Percentiles rank a stretch among this genome's conserved stretches.
Evolutionary conservation across 1,140 invertebrate genomes (phyloP).

Genomic region (Homarus americanus): DNA sequence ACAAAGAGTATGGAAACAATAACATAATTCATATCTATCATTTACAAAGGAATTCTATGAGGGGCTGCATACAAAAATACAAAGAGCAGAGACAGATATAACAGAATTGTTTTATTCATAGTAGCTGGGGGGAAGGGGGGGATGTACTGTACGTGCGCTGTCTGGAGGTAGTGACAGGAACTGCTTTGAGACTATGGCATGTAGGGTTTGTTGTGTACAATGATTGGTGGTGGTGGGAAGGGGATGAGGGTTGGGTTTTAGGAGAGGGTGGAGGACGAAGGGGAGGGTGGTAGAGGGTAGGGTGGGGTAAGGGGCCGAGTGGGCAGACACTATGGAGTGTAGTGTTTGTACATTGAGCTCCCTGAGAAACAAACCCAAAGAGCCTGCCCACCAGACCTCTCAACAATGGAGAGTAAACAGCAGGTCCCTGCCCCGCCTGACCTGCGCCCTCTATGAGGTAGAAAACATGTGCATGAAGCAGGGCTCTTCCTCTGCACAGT

Average conservation of each 20-base stretch:
- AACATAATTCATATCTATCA: slow-evolving; percentile 56
- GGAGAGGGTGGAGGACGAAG: background rate
- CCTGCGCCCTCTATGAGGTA: slow-evolving; percentile 70
- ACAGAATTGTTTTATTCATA: slow-evolving; percentile 24
- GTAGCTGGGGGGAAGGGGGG: slow-evolving; percentile 59
- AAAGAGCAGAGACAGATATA: slow-evolving; percentile 48
- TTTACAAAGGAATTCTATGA: slow-evolving; percentile 49
- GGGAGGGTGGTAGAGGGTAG: slow-evolving; percentile 32
- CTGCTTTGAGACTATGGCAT: slow-evolving; percentile 61
- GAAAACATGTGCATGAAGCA: slow-evolving; percentile 71
- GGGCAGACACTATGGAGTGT: slow-evolving; percentile 60
- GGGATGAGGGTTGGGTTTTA: background rate
- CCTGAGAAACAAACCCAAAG: slow-evolving; percentile 69
- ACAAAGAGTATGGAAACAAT: slow-evolving; percentile 46
- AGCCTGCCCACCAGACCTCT: slow-evolving; percentile 51
- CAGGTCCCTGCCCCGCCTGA: slow-evolving; percentile 67
- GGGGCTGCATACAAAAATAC: slow-evolving; percentile 46
- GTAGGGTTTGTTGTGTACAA: slow-evolving; percentile 2
- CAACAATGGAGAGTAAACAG: slow-evolving; percentile 26
- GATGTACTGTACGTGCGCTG: slow-evolving; percentile 52
- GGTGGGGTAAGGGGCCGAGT: slow-evolving; percentile 34
- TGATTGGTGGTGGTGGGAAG: slow-evolving; percentile 9
- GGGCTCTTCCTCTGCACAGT: slow-evolving; percentile 57
- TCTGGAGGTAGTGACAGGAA: slow-evolving; percentile 70
- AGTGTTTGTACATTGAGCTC: slow-evolving; percentile 73